These are phyloP conservation scores for Himalopsyche japonica DNA, from an alignment of 2,888 invertebrate species.

Conservation along the genomic window DNA sequence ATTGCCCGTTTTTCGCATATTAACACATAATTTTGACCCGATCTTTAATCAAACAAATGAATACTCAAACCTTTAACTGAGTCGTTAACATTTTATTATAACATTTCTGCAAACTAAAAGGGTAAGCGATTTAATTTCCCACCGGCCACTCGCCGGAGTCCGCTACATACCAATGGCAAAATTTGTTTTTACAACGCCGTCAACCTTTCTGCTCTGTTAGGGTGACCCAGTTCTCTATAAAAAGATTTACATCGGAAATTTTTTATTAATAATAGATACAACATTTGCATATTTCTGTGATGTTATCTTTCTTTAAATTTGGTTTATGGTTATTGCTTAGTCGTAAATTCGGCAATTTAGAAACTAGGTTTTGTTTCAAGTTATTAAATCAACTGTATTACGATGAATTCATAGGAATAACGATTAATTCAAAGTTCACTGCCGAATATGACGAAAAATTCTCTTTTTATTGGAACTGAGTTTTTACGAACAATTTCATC, in stretches of 20 bases:
- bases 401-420: too few relatives aligned
- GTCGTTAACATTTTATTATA: slow-evolving; percentile 23
- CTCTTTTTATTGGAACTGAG: too few relatives aligned
- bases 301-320: too few relatives aligned
- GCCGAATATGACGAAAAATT: too few relatives aligned
- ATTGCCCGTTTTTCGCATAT: slow-evolving; percentile 21
- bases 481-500: too few relatives aligned
- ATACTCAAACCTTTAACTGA: slow-evolving; percentile 6
- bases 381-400: too few relatives aligned
- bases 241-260: not conserved
- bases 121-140: slow-evolving; percentile 4
- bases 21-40: slow-evolving; percentile 22
- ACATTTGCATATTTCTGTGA: not conserved
- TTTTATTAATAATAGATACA: not conserved
- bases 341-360: too few relatives aligned
- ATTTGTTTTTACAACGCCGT: not conserved
- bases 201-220: not conserved
- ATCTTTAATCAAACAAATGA: slow-evolving; percentile 13
- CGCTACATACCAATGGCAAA: not conserved
- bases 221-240: not conserved
- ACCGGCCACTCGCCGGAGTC: not conserved
- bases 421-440: too few relatives aligned
- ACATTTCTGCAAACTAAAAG: slow-evolving; percentile 2
- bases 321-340: too few relatives aligned
- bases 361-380: too few relatives aligned